phyloP scores from a whole-genome alignment of 2,888 invertebrate genomes.

The Lamellibrachia satsuma region DNA sequence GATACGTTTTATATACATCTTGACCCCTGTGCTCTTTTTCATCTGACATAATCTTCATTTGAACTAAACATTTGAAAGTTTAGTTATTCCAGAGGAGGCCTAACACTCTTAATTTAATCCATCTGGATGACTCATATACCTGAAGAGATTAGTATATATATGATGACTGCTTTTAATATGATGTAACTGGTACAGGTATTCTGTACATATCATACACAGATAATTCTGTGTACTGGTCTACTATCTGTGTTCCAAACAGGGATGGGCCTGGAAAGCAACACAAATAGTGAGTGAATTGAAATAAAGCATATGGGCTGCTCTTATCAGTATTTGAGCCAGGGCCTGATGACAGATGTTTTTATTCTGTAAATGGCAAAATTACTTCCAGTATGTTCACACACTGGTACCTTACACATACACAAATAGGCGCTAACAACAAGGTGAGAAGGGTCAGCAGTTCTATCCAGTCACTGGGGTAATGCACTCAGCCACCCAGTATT shows the following conservation, averaged over 20 bases:
- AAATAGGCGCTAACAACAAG: slow-evolving; percentile 5
- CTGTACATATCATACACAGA: background rate
- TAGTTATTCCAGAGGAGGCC: background rate
- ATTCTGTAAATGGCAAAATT: background rate
- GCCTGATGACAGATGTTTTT: background rate
- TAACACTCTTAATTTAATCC: background rate
- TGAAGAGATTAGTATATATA: background rate
- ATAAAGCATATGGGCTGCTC: slow-evolving; percentile 4
- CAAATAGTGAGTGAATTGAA: slow-evolving; percentile 5
- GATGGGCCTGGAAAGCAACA: background rate
- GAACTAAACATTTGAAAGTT: background rate
- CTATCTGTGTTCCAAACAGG: background rate
- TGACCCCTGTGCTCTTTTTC: background rate
- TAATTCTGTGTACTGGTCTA: background rate
- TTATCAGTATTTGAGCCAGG: background rate
- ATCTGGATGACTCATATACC: background rate
- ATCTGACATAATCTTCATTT: background rate
- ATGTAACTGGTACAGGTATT: background rate
- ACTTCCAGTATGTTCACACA: background rate
- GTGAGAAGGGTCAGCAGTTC: background rate
- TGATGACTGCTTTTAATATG: background rate
- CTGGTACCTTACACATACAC: slow-evolving; percentile 7
- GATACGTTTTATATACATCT: background rate
- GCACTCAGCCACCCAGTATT: slow-evolving; percentile 6
- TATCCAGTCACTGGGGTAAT: background rate